phyloP scores from a whole-genome alignment of 2,113 vertebrate species.

The Hyperoodon ampullatus region DNA sequence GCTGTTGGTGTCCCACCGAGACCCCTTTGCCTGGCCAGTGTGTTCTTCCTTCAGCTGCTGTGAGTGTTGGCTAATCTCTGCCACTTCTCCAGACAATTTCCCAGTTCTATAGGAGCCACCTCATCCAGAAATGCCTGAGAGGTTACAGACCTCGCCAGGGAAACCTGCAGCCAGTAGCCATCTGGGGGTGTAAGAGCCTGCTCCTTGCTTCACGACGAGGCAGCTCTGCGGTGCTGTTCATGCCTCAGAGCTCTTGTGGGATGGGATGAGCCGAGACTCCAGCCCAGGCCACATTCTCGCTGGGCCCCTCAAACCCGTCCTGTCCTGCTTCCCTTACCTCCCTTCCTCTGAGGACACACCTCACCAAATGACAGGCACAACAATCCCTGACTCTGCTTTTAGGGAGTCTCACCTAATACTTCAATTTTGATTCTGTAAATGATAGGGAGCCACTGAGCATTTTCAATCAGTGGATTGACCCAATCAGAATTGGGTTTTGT shows the following conservation, averaged over 20 bases:
- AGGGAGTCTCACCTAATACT: neutral
- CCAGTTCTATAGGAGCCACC: neutral
- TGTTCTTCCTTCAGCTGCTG: neutral
- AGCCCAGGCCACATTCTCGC: no score
- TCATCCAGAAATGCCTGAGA: neutral
- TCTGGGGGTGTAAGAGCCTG: neutral
- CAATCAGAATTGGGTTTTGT: neutral
- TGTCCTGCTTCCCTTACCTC: neutral
- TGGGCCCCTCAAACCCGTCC: neutral
- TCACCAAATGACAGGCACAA: neutral
- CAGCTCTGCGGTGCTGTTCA: no score
- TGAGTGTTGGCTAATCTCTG: neutral
- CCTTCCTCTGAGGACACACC: neutral
- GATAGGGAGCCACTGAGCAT: neutral
- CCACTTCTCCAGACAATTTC: neutral
- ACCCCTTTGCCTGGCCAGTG: neutral
- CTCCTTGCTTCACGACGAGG: neutral
- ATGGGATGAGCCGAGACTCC: neutral
- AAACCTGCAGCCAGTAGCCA: neutral
- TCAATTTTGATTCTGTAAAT: neutral
- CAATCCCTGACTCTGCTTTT: neutral
- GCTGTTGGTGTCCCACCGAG: neutral
- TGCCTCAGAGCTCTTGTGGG: rapidly evolving
- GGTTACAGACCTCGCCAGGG: neutral
- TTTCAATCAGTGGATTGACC: neutral